Conservation (phyloP, 2,888 invertebrate genomes). For the Phorcus lineatus region DNA sequence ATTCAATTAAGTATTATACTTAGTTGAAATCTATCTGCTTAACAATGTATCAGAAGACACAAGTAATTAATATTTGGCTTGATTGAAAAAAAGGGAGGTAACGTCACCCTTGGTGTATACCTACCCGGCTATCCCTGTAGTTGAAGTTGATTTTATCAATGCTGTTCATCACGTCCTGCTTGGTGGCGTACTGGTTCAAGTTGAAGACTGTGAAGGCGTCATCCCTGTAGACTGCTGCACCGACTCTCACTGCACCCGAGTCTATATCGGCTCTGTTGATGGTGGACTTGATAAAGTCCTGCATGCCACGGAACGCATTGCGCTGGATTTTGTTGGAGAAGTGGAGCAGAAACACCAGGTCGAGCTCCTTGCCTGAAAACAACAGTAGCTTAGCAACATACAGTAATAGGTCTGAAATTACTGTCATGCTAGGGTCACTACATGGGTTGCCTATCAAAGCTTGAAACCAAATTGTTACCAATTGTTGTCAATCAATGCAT, state of each 20-base stretch:
- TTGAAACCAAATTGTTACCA: too few relatives aligned
- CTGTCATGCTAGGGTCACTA: too few relatives aligned
- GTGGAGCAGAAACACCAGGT: conserved; percentile 60
- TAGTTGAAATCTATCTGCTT: too few relatives aligned
- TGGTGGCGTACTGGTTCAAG: conserved; percentile 53
- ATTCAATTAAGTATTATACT: too few relatives aligned
- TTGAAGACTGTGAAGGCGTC: conserved; percentile 47
- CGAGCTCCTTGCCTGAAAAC: conserved; percentile 51
- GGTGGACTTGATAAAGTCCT: conserved; percentile 46
- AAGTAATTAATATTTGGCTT: too few relatives aligned
- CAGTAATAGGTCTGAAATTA: too few relatives aligned
- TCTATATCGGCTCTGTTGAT: conserved; percentile 51
- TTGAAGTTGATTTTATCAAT: conserved; percentile 47
- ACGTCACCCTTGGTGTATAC: background rate
- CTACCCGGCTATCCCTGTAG: conserved; percentile 38
- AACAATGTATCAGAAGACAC: too few relatives aligned
- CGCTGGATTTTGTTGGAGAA: conserved; percentile 47
- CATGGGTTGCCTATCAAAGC: too few relatives aligned
- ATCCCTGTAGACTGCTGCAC: conserved; percentile 48
- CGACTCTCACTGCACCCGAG: conserved; percentile 54
- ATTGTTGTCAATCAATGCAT: too few relatives aligned
- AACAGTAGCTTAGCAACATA: background rate
- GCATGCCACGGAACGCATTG: conserved; percentile 40
- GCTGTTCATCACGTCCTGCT: conserved; percentile 44
- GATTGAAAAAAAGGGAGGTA: too few relatives aligned